Base-by-base conservation (phyloP, 2,888 invertebrate genomes). In the Aproaerema taeniolella region DNA sequence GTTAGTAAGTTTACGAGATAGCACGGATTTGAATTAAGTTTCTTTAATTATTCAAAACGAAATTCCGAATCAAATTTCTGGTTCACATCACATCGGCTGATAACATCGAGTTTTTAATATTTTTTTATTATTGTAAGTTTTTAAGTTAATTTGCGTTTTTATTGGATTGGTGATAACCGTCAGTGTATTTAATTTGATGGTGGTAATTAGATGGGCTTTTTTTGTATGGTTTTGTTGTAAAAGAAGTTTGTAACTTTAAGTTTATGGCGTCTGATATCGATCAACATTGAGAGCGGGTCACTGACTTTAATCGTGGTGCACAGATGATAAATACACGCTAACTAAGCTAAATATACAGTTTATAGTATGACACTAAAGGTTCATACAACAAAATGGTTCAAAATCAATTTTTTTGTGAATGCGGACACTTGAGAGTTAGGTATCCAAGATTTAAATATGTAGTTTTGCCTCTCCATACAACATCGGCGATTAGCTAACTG, bases 1-100 rank as follows among this genome's bases (percentile, higher is more conserved):
- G 58, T 58, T 67, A 65, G 64, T 62, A 57, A 61, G 64, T 79
- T 82, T 80, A 76, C 68, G 69, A 67, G 70, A 72, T 72, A 56
- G 54, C 54, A 52, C 52, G 56, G 53, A 51, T 52, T 50, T 46
- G 55, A 60, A 46, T 51, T 64, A 58, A 55, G 57, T 51, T 59
- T 61, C 49, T 63, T 61, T 71, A 70, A 73, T 76, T 72, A 67
- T 61, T 64, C 34, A 9, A 41, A 44, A 29, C 53, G 47, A 52
- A 63, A 65, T 61, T 66, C 56, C 46, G 51, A 53, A 38, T 52
- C 43, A 45, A 46, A 48, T 50, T 42, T 41, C 39, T 31, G 30
- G 37, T 37, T 28, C 38, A 45, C 46, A 57, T 49, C 47, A 55
- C 53, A 45, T n/a, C 49, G 45, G 31, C 31, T 39, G 37, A 44